Evolutionary conservation across 2,797 vertebrate genomes (phyloP), one percentile per base, ranked within the genome.

Genomic region (Alcedo quadribrachys): DNA sequence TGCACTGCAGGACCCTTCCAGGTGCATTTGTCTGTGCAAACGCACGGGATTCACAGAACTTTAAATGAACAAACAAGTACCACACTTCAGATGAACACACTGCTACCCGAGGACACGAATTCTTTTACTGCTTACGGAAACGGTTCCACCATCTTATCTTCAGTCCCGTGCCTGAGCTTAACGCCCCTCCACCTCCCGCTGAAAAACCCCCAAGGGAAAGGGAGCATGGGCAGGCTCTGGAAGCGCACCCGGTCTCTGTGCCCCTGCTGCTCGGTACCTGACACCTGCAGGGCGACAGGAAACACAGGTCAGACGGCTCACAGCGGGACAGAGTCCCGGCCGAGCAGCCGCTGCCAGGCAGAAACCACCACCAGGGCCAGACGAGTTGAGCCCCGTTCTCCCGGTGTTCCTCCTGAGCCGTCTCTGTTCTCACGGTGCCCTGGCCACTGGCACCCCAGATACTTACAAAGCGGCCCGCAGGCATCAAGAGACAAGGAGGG

Each of bases 61-160:
- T 12, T 19, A 7, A 21, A 12, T 2, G 14, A 40, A 3, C 7
- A 28, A 8, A 1, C 9, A 16, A 30, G 35, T 4, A 30, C 1
- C 7, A 2, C 20, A 8, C 15, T 40, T 27, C 32, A 16, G 45
- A 33, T 7, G n/a, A 21, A 22, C 27, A 11, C 30, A 5, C 5
- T 2, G 32, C 20, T 22, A 12, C 63, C 37, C 2, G 15, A 22
- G 12, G 17, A 33, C 43, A 12, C 1, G 2, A 24, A 7, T 1
- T 2, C 28, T 24, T 16, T 12, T 3, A 10, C 6, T 2, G 20
- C 18, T 13, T 10, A 14, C 27, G 27, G 11, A 11, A 42, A 7
- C 5, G 9, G 5, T 5, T 54, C 45, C 51, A 7, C 12, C 15
- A 5, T 45, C 17, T 11, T 7, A 15, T 6, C 30, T 32, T 25